A percentile compares a stretch with the other conserved stretches of the same genome.
Evolutionary conservation across 2,113 vertebrate genomes (phyloP).

Genomic region (Sceloporus tristichus): DNA sequence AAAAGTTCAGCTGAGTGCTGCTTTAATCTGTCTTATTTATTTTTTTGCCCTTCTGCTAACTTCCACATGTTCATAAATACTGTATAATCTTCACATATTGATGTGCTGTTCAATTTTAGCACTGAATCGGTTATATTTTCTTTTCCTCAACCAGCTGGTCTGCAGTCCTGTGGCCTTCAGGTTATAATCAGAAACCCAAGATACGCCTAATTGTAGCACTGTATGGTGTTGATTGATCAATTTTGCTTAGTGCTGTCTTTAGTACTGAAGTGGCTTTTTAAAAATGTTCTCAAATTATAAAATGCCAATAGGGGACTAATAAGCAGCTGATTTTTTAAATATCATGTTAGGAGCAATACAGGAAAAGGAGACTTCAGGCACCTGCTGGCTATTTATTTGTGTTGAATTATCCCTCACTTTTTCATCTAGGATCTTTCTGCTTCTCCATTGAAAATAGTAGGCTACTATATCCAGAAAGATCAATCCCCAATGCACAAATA

Average conservation of each 20-base stretch:
- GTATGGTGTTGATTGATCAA: background rate
- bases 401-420: too few species aligned
- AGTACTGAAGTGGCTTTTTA: background rate
- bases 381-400: too few species aligned
- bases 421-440: too few species aligned
- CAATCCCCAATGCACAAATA: too few species aligned
- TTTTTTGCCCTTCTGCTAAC: background rate
- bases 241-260: background rate
- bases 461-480: too few species aligned
- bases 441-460: too few species aligned
- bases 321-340: background rate
- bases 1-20: conserved; percentile 28
- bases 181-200: conserved; percentile 42
- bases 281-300: conserved; percentile 4
- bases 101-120: conserved; percentile 36
- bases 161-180: conserved; percentile 27
- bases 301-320: conserved; percentile 1
- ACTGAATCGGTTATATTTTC: conserved; percentile 13
- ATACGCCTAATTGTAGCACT: conserved; percentile 17
- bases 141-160: conserved; percentile 22
- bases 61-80: conserved; percentile 21
- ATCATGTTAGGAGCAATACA: background rate
- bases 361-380: conserved; percentile 10
- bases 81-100: background rate
- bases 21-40: background rate